Evolutionary conservation across 2,797 vertebrate genomes (phyloP).

Genomic region (Synaphobranchus kaupii): DNA sequence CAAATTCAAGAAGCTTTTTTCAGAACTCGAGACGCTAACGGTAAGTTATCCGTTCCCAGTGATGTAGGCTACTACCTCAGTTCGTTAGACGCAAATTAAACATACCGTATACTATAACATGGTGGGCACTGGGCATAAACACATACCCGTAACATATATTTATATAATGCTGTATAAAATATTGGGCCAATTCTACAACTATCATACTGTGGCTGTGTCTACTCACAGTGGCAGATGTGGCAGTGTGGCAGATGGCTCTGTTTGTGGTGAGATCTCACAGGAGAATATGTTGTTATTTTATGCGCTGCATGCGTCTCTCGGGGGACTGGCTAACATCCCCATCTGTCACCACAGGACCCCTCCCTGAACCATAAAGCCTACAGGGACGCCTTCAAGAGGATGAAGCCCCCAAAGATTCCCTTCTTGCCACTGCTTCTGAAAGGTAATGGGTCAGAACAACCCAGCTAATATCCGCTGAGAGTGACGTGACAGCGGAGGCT

Average conservation of each 20-base stretch:
- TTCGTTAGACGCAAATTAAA: neutral
- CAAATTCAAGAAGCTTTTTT: slow-evolving; percentile 96
- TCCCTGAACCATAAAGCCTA: slow-evolving; percentile 98
- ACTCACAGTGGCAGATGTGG: neutral
- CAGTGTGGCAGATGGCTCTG: slow-evolving; percentile 12
- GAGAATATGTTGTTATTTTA: neutral
- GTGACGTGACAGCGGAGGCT: neutral
- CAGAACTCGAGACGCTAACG: slow-evolving; percentile 92
- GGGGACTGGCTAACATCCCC: slow-evolving; percentile 34
- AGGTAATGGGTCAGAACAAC: slow-evolving; percentile 86
- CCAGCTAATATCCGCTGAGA: slow-evolving; percentile 44
- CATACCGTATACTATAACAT: neutral
- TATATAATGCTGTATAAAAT: neutral
- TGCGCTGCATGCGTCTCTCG: neutral
- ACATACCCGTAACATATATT: neutral
- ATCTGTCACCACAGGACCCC: slow-evolving; percentile 83
- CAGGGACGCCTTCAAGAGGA: slow-evolving; percentile 96
- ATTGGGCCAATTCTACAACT: neutral
- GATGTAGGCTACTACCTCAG: neutral
- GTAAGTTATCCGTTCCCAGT: slow-evolving; percentile 72
- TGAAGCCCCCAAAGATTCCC: slow-evolving; percentile 97
- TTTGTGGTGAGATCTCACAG: neutral
- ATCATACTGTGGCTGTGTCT: neutral
- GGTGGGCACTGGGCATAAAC: neutral
- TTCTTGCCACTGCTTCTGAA: slow-evolving; percentile 96